Base-by-base conservation (phyloP, 2,888 invertebrate species). In the Agrotis clavis region DNA sequence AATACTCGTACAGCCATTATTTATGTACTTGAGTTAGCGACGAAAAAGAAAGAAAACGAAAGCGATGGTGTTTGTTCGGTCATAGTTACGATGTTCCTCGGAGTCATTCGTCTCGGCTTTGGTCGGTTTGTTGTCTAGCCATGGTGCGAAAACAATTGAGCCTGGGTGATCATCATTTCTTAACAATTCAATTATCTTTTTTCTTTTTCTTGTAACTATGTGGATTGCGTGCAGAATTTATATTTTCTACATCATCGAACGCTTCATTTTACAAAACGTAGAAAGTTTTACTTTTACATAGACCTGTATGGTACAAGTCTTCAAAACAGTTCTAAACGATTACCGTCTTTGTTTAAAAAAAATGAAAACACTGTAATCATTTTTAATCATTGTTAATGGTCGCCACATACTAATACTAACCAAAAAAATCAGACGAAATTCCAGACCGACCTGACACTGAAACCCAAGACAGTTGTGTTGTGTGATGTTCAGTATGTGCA, bases 11-110 rank as follows among this genome's bases (percentile, higher is more conserved):
- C n/a, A 14, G 9, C 18, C 16, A 74, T n/a, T 74, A 7, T 35
- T 35, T 35, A 35, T 35, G 7, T 35, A 66, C 62, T 63, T 51
- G 21, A 25, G n/a, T 35, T 35, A 57, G 47, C 69, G 59, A 59
- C 57, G 63, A 69, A 67, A 65, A 77, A 53, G 51, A 67, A 82
- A 61, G 45, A 41, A 72, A 72, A 69, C 2, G 54, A 67, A 70
- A 81, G 71, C 50, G 71, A 81, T 77, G 77, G 77, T 76, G 53
- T 67, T 77, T 63, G 30, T 73, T 81, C 74, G 79, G 77, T 82
- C 81, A 79, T 62, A 60, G 74, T 86, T 77, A 81, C 77, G 68
- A 48, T 74, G 75, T 67, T 57, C 60, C 51, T 66, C 67, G 77
- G 74, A 74, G 82, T 59, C 1, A 65, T 70, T 54, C 25, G 81